Evolutionary conservation across 1,140 invertebrate species (phyloP).

Genomic region (Formica selysi): DNA sequence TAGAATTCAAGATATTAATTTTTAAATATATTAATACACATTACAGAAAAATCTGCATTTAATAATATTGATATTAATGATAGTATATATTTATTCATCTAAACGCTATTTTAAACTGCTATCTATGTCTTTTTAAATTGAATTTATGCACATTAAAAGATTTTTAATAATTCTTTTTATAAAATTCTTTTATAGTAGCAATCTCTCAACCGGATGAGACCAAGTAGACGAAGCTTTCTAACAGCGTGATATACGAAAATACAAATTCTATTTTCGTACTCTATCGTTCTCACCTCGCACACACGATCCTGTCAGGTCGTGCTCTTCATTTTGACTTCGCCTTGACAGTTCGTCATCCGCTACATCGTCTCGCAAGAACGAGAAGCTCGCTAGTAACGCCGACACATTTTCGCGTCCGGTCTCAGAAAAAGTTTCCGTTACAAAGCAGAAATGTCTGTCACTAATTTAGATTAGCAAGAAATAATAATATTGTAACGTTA

Average conservation of each 20-base stretch:
- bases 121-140: not conserved
- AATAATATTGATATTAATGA: not conserved
- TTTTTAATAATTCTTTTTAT: conserved; percentile 13
- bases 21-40: not conserved
- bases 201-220: conserved; percentile 46
- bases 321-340: conserved; percentile 80
- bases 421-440: conserved; percentile 42
- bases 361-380: conserved; percentile 79
- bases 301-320: conserved; percentile 82
- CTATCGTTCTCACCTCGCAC: conserved; percentile 80
- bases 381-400: conserved; percentile 71
- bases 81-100: not conserved
- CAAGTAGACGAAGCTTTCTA: conserved; percentile 9
- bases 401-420: conserved; percentile 77
- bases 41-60: not conserved
- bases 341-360: conserved; percentile 84
- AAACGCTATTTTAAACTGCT: not conserved
- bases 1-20: not conserved
- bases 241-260: conserved; percentile 64
- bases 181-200: not conserved
- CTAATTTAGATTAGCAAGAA: conserved; percentile 38
- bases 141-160: not conserved
- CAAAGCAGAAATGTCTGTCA: conserved; percentile 62
- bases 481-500: not conserved
- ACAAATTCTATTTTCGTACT: conserved; percentile 81